A percentile compares a stretch with the other conserved stretches of the same genome.
These are phyloP conservation scores for Forficula auricularia DNA, from an alignment of 1,140 invertebrate genomes.

Conservation along the genomic window DNA sequence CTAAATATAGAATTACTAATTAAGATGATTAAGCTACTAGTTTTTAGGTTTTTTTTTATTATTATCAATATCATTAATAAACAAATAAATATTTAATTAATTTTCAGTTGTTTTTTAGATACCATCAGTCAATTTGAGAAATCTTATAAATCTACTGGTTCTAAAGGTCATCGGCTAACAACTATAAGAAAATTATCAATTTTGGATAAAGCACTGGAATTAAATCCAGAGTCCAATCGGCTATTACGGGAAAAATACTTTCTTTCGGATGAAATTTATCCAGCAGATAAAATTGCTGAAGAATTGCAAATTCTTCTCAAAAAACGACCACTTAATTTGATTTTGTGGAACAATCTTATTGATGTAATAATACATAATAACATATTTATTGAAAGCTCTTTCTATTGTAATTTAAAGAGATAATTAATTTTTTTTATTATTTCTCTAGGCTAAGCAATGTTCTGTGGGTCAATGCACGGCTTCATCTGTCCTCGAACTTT, in stretches of 20 bases:
- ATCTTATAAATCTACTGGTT: slow-evolving; percentile 25
- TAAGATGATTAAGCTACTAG: no score
- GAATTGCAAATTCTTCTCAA: slow-evolving; percentile 3
- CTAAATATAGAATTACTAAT: no score
- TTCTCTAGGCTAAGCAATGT: slow-evolving; percentile 30
- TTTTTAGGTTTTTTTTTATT: no score
- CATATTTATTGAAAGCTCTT: no score
- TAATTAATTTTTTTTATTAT: no score
- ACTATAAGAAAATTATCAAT: slow-evolving; percentile 36
- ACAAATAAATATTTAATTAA: no score
- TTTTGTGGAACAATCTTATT: neutral
- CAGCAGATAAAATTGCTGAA: slow-evolving; percentile 25
- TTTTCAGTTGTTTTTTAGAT: slow-evolving; percentile 15
- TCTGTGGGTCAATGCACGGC: slow-evolving; percentile 40
- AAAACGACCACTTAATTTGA: slow-evolving; percentile 1
- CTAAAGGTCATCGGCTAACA: slow-evolving; percentile 23
- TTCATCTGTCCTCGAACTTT: slow-evolving; percentile 33
- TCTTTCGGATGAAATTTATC: slow-evolving; percentile 29
- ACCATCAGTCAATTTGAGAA: slow-evolving; percentile 23
- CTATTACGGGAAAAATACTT: slow-evolving; percentile 31
- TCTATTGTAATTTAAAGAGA: no score
- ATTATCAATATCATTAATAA: no score
- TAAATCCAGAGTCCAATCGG: slow-evolving; percentile 27
- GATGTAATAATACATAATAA: no score
- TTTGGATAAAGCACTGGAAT: slow-evolving; percentile 32